Evolutionary conservation across 2,113 vertebrate genomes (phyloP).

Genomic region (Siniperca knerii): DNA sequence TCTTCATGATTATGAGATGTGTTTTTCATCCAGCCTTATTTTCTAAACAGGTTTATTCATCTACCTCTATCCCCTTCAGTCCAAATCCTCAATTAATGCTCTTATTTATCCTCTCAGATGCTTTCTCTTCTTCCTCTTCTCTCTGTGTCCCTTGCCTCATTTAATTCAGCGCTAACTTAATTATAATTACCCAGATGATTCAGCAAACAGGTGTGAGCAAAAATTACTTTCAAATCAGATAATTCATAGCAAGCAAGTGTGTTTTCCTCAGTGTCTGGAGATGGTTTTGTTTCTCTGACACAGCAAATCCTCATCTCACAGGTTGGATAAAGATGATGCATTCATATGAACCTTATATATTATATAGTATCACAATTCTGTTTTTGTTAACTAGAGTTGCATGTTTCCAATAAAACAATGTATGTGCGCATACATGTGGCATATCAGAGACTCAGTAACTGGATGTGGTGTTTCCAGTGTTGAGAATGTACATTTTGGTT

Average conservation of each 20-base stretch:
- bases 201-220: slow-evolving; percentile 27
- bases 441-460: not conserved
- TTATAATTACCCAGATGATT: slow-evolving; percentile 35
- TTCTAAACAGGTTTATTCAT: slow-evolving; percentile 33
- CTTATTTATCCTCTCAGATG: slow-evolving; percentile 29
- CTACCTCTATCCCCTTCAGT: slow-evolving; percentile 16
- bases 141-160: slow-evolving; percentile 39
- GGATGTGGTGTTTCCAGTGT: slow-evolving; percentile 1
- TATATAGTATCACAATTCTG: slow-evolving; percentile 1
- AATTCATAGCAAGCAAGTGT: not conserved
- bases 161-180: slow-evolving; percentile 38
- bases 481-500: slow-evolving; percentile 20
- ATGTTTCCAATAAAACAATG: slow-evolving; percentile 7
- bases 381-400: slow-evolving; percentile 28
- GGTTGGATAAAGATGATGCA: not conserved
- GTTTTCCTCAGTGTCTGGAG: not conserved
- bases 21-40: not conserved
- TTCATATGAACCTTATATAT: not conserved
- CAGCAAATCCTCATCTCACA: slow-evolving; percentile 2
- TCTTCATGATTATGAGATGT: slow-evolving; percentile 34
- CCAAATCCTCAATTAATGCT: slow-evolving; percentile 47
- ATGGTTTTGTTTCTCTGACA: slow-evolving; percentile 11
- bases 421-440: not conserved
- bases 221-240: slow-evolving; percentile 23
- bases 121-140: not conserved